These are phyloP conservation scores for Micoletzkya japonica DNA, from an alignment of 2,888 invertebrate genomes.

Conservation along the genomic window DNA sequence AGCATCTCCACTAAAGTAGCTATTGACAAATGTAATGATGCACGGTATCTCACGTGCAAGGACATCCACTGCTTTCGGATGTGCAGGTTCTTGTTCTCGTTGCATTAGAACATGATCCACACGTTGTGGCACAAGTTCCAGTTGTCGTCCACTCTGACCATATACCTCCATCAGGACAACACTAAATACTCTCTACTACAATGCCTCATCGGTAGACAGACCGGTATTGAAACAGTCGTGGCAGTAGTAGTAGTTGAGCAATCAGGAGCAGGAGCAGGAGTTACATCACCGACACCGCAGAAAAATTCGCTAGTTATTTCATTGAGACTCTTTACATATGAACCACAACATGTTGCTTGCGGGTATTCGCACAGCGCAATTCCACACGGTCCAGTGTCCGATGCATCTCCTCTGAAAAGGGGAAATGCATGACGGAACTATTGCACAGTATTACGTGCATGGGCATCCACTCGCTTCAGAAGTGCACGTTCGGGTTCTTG, in stretches of 20 bases:
- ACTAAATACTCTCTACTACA: too few species aligned
- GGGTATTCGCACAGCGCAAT: background rate
- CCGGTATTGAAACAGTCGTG: background rate
- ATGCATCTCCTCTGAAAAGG: background rate
- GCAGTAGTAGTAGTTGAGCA: conserved; percentile 4
- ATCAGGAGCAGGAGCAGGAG: background rate
- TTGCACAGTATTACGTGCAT: too few species aligned
- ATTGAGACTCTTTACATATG: background rate
- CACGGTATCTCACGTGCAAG: conserved; percentile 18
- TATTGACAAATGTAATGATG: background rate
- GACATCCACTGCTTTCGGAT: conserved; percentile 21
- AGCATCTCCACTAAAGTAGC: background rate
- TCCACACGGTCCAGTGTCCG: conserved; percentile 3
- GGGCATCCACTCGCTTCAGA: conserved; percentile 33
- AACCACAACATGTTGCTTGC: background rate
- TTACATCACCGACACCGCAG: background rate
- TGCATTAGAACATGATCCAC: conserved; percentile 23
- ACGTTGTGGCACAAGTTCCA: conserved; percentile 3
- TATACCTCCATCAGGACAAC: conserved; percentile 31
- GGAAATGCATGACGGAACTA: background rate
- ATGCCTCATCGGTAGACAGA: too few species aligned
- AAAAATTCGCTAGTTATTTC: conserved; percentile 1
- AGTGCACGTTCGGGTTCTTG: conserved; percentile 34
- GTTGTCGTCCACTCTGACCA: conserved; percentile 28
- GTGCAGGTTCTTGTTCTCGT: conserved; percentile 10